Evolutionary conservation across 2,888 invertebrate species (phyloP).

Genomic region (Drosophila macrothrix): DNA sequence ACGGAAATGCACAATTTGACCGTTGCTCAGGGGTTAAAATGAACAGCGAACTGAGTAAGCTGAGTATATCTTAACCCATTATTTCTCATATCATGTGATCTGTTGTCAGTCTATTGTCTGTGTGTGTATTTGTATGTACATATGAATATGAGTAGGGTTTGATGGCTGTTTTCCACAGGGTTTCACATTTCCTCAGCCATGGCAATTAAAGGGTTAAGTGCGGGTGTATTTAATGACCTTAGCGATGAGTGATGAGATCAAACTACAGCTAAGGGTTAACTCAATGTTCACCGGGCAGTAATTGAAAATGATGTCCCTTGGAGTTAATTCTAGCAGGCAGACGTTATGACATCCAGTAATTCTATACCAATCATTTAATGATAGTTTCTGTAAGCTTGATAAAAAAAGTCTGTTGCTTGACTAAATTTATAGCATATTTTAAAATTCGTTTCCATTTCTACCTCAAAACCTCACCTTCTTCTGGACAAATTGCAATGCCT

Average conservation of each 20-base stretch:
- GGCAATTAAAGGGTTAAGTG: slow-evolving; percentile 69
- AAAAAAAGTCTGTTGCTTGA: not conserved
- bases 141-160: slow-evolving; percentile 46
- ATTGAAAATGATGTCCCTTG: slow-evolving; percentile 25
- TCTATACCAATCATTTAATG: not conserved
- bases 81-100: slow-evolving; percentile 55
- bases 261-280: slow-evolving; percentile 3
- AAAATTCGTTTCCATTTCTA: not conserved
- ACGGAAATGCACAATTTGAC: slow-evolving; percentile 64
- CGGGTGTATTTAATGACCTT: slow-evolving; percentile 27
- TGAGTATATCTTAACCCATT: slow-evolving; percentile 37
- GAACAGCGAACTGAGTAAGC: slow-evolving; percentile 17
- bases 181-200: slow-evolving; percentile 39
- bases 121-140: slow-evolving; percentile 17
- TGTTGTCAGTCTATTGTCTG: slow-evolving; percentile 36
- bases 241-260: slow-evolving; percentile 24
- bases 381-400: not conserved
- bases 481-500: not conserved
- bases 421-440: not conserved
- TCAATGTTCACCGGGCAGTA: not conserved
- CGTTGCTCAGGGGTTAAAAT: slow-evolving; percentile 54
- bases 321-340: not conserved
- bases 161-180: slow-evolving; percentile 6
- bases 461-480: not conserved
- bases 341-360: not conserved